Base-by-base conservation (phyloP, 2,797 vertebrate genomes). In the Rhynchonycteris naso region DNA sequence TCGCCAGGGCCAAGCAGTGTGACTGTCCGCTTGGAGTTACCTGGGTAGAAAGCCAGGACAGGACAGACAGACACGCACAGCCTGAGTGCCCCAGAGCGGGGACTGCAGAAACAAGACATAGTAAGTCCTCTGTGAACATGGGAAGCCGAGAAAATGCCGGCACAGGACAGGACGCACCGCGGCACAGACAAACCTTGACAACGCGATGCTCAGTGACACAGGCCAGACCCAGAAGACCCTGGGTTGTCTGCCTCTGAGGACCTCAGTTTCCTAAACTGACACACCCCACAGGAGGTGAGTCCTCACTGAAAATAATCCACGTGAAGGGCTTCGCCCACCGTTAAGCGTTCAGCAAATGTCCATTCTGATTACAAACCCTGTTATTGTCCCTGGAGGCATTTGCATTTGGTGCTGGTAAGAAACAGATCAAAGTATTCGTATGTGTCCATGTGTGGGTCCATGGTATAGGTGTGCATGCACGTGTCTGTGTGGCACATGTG, bases 71-170 rank as follows among this genome's bases (percentile, higher is more conserved):
- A 82, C 47, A 75, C 61, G 76, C 47, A 75, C 61, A 58, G 2
- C 65, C 30, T 0, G 0, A 26, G 30, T 1, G 12, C 7, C 71
- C 56, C 3, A 54, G 21, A 26, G 72, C 7, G 0, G 43, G n/a
- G 4, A 16, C 35, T 1, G 0, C 2, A 26, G 26, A 7, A 18
- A 35, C 58, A 28, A 84, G 59, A 18, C 10, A 24, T 8, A 18
- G 59, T 0, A 8, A 3, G 0, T 10, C 28, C 24, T 8, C 28
- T 0, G 0, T 1, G 22, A 43, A 28, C n/a, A 47, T 4, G 0
- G 1, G 7, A 7, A n/a, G 26, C 75, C 28, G 5, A 19, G 19
- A 33, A 3, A 9, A 43, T 5, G 61, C 18, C 4, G 3, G 19
- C 3, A 0, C 16, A 16, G 85, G 74, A 11, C 59, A 16, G 35